phyloP scores from a whole-genome alignment of 2,113 vertebrate species.

The Scopus umbretta region DNA sequence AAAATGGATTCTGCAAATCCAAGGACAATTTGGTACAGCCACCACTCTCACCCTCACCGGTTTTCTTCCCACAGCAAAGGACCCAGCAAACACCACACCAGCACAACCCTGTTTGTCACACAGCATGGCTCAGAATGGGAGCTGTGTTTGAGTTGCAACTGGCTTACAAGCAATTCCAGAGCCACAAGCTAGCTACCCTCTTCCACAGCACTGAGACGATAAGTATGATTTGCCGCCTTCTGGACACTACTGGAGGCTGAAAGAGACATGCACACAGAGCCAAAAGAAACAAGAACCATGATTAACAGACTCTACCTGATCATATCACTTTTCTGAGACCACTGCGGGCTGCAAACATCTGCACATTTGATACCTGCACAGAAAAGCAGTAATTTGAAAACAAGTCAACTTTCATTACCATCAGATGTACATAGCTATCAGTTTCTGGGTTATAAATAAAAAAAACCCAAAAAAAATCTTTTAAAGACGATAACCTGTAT shows the following conservation, averaged over 20 bases:
- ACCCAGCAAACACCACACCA: neutral
- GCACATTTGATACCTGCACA: constrained; percentile 2
- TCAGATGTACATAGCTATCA: neutral
- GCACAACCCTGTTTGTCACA: neutral
- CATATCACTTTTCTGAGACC: constrained; percentile 2
- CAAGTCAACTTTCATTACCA: neutral
- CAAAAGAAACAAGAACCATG: neutral
- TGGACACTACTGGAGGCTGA: neutral
- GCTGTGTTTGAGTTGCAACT: neutral
- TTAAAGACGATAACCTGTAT: neutral
- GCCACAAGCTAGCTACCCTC: neutral
- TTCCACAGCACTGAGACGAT: neutral
- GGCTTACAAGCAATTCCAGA: neutral
- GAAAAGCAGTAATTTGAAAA: neutral
- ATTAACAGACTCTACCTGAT: constrained; percentile 49
- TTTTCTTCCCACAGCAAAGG: neutral
- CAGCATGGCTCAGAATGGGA: neutral
- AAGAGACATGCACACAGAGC: neutral
- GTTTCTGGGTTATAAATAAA: neutral
- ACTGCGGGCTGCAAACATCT: constrained; percentile 21
- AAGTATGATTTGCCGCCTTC: neutral
- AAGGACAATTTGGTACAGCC: neutral
- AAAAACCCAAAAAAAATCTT: neutral
- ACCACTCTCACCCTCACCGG: neutral
- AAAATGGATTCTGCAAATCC: neutral